These are phyloP conservation scores for Phymastichus coffea DNA, from an alignment of 1,140 invertebrate species.

Conservation along the genomic window DNA sequence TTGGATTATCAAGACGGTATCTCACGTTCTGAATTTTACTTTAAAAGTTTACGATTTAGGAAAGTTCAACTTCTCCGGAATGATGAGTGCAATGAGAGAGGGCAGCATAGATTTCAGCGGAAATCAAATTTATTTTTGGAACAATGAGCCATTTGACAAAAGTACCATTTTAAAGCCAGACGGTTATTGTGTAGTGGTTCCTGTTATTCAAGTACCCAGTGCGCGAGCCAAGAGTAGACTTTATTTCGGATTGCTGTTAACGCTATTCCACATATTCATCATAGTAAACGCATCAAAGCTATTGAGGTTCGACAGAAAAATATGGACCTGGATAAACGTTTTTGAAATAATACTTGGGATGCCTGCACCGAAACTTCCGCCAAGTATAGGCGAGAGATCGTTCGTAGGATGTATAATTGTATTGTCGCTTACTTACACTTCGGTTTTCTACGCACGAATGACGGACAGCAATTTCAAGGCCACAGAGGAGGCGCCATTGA, in stretches of 20 bases:
- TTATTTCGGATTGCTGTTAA: neutral
- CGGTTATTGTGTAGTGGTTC: constrained; percentile 2
- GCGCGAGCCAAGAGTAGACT: too few relatives aligned
- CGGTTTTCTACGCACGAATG: neutral
- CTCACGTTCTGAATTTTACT: constrained; percentile 13
- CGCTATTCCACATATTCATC: neutral
- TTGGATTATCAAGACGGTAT: neutral
- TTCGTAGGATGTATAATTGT: neutral
- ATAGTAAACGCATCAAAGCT: neutral
- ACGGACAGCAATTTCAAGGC: neutral
- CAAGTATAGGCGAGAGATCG: neutral
- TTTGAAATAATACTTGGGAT: neutral
- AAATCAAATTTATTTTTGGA: neutral
- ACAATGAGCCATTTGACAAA: neutral
- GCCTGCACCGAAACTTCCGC: neutral
- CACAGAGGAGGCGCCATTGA: neutral
- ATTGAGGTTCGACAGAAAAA: neutral
- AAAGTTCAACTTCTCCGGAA: neutral
- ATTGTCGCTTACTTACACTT: neutral
- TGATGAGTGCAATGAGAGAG: neutral
- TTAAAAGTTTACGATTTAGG: neutral
- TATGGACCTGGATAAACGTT: constrained; percentile 11
- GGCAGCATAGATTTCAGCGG: neutral
- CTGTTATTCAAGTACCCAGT: neutral
- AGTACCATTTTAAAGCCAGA: neutral